Percentiles rank a stretch among this genome's conserved stretches.
These are phyloP conservation scores for Aythya fuligula DNA, from an alignment of 2,797 vertebrate species.

Conservation along the genomic window DNA sequence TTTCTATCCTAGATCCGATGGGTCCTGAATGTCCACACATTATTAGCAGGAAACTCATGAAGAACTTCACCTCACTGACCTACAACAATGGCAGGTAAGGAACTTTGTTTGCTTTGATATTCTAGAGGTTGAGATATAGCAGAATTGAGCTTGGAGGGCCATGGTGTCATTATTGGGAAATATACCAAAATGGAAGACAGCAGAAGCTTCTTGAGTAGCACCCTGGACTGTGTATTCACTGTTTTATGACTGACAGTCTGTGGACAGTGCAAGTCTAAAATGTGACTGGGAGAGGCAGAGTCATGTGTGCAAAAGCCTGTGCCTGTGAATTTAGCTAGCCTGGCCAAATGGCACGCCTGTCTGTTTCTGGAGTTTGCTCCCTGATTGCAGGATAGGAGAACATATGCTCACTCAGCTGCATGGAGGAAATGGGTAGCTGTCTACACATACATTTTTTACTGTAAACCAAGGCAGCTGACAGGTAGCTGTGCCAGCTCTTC, in stretches of 20 bases:
- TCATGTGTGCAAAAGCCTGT: neutral
- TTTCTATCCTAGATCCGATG: slow-evolving; percentile 79
- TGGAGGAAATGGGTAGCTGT: neutral
- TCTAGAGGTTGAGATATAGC: accelerated
- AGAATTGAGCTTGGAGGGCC: neutral
- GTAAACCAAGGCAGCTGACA: neutral
- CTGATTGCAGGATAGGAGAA: neutral
- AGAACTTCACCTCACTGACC: slow-evolving; percentile 86
- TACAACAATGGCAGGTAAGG: slow-evolving; percentile 88
- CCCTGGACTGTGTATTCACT: neutral
- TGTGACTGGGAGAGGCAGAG: neutral
- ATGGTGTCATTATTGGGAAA: neutral
- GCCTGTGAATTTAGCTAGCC: accelerated
- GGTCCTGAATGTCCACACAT: slow-evolving; percentile 86
- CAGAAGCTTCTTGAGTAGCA: neutral
- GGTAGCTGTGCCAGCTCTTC: neutral
- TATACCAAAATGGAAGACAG: neutral
- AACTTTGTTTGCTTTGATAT: neutral
- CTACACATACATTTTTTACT: accelerated
- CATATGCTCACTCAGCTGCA: neutral
- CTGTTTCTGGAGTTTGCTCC: neutral
- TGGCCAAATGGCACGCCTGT: neutral
- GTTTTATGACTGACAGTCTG: neutral
- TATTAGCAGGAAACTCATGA: slow-evolving; percentile 86
- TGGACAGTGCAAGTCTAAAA: too few relatives aligned